Evolutionary conservation across 2,888 invertebrate genomes (phyloP).

Genomic region (Prionchulus punctatus): DNA sequence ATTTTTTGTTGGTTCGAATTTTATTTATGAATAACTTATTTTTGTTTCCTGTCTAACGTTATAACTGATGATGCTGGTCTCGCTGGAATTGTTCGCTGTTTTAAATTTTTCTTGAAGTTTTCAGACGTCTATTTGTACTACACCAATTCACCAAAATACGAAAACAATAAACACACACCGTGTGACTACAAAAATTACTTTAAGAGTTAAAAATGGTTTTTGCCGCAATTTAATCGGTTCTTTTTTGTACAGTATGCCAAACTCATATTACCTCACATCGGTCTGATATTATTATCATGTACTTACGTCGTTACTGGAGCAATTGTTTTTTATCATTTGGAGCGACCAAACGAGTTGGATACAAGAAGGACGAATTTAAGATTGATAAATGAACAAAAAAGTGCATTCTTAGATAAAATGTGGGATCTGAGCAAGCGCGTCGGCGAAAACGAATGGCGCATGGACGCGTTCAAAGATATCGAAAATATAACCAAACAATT

Average conservation of each 20-base stretch:
- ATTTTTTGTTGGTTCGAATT: too few relatives aligned
- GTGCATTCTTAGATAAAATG: background rate
- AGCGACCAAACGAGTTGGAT: constrained; percentile 25
- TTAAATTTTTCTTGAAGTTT: too few relatives aligned
- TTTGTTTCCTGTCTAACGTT: too few relatives aligned
- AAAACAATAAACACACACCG: too few relatives aligned
- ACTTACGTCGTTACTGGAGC: constrained; percentile 28
- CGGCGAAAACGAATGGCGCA: background rate
- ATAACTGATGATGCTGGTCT: too few relatives aligned
- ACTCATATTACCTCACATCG: constrained; percentile 30
- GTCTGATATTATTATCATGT: constrained; percentile 26
- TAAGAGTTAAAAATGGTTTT: too few relatives aligned
- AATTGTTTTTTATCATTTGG: constrained; percentile 26
- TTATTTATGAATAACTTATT: too few relatives aligned
- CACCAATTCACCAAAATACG: too few relatives aligned
- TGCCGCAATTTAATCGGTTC: too few relatives aligned
- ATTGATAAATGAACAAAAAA: background rate
- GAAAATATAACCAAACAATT: constrained; percentile 26
- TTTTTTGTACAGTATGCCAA: constrained; percentile 33
- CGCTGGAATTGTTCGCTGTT: too few relatives aligned
- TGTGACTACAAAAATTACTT: too few relatives aligned
- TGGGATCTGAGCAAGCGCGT: background rate
- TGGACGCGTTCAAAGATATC: constrained; percentile 21
- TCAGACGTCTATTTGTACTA: too few relatives aligned
- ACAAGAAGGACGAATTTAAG: background rate